Evolutionary conservation across 2,113 vertebrate species (phyloP).

Genomic region (Phoxinus phoxinus): DNA sequence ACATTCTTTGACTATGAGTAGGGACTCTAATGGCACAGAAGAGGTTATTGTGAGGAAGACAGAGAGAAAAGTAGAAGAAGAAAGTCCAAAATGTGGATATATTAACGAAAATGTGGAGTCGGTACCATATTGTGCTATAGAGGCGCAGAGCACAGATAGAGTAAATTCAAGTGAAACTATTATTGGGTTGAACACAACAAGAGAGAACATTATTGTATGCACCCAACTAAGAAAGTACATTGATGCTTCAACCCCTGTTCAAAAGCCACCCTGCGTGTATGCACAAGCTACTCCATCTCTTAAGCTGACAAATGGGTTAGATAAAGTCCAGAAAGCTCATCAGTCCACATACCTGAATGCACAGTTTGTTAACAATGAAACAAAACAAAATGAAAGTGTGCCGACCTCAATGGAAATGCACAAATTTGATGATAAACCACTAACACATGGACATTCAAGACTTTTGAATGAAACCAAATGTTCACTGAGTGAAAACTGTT

Average conservation of each 20-base stretch:
- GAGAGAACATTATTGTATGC: neutral
- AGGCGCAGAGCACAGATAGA: neutral
- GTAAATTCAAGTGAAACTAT: neutral
- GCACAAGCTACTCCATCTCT: neutral
- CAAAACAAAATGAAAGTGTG: neutral
- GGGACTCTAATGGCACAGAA: neutral
- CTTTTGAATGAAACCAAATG: neutral
- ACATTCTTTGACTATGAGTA: neutral
- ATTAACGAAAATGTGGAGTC: neutral
- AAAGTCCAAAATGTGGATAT: neutral
- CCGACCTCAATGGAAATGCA: neutral
- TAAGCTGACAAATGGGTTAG: constrained; percentile 8
- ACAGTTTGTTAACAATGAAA: neutral
- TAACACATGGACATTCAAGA: neutral
- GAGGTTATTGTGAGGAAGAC: neutral
- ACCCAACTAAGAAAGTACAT: neutral
- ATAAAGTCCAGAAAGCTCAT: neutral
- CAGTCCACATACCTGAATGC: neutral
- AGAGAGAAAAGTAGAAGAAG: constrained; percentile 6
- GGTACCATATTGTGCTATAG: neutral
- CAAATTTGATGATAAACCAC: neutral
- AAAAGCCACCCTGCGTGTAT: neutral
- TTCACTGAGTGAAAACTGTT: neutral
- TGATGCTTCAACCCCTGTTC: neutral
- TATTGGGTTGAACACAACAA: constrained; percentile 8